Percentiles rank a stretch among this genome's conserved stretches.
These are phyloP conservation scores for Chelon labrosus DNA, from an alignment of 2,797 vertebrate genomes.

Conservation along the genomic window DNA sequence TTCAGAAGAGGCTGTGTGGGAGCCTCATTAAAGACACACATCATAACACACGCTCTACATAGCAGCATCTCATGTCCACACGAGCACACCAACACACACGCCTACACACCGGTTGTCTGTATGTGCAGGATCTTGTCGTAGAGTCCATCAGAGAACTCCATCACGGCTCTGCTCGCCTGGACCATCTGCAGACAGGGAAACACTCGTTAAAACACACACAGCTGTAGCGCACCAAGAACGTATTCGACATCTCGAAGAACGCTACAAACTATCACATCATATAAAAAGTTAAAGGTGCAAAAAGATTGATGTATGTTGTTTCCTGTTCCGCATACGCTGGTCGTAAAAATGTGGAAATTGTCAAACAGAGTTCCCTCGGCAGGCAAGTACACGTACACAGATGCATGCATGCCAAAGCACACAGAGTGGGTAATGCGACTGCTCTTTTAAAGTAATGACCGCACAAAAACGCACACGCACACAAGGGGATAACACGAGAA, in stretches of 20 bases:
- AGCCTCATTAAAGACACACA: conserved; percentile 48
- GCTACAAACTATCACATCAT: neutral
- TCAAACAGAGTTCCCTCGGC: neutral
- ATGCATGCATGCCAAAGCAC: neutral
- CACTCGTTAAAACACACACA: conserved; percentile 36
- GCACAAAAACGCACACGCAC: conserved; percentile 22
- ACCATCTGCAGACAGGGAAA: conserved; percentile 88
- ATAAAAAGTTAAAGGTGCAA: neutral
- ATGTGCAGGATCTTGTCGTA: conserved; percentile 91
- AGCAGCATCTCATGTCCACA: conserved; percentile 22
- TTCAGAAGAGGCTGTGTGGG: conserved; percentile 52
- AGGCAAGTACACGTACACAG: neutral
- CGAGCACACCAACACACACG: conserved; percentile 2
- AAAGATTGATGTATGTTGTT: neutral
- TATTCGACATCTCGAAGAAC: no score
- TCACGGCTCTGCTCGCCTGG: conserved; percentile 88
- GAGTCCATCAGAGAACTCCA: conserved; percentile 89
- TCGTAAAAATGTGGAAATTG: conserved; percentile 11
- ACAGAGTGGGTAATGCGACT: conserved; percentile 22
- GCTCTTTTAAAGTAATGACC: conserved; percentile 18
- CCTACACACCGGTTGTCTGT: conserved; percentile 89
- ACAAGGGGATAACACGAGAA: conserved; percentile 26
- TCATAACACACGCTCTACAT: conserved; percentile 32
- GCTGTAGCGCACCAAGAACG: neutral
- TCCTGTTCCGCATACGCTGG: neutral